These are phyloP conservation scores for Acanthurus leucopareius DNA, from an alignment of 2,797 vertebrate species.

Conservation along the genomic window DNA sequence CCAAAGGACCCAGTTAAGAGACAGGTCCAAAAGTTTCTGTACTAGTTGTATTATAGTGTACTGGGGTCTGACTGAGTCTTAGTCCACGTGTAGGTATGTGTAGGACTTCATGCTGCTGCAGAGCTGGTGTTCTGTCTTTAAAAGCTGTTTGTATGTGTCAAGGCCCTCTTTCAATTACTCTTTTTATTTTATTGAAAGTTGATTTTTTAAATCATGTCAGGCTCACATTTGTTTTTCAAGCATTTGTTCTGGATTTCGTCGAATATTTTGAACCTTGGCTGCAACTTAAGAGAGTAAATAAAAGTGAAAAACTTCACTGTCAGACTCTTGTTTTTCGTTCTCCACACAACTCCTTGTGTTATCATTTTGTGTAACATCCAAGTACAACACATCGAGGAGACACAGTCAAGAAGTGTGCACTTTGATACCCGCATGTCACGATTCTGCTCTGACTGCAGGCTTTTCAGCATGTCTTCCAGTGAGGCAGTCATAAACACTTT, in stretches of 20 bases:
- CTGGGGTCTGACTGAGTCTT: not conserved
- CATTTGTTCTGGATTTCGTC: not conserved
- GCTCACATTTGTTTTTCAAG: not conserved
- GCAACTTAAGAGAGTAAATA: not conserved
- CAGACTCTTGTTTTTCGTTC: not conserved
- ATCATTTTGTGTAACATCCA: not conserved
- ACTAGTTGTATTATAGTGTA: not conserved
- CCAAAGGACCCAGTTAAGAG: not conserved
- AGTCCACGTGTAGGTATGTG: not conserved
- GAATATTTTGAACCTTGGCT: not conserved
- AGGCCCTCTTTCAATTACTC: not conserved
- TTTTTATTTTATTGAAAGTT: not conserved
- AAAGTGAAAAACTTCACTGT: not conserved
- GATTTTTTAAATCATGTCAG: not conserved
- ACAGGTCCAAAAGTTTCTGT: not conserved
- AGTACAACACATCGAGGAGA: not conserved
- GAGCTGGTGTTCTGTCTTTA: not conserved
- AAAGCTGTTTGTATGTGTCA: not conserved
- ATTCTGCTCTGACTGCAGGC: too few relatives aligned
- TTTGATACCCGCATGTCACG: not conserved
- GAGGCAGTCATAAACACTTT: not conserved
- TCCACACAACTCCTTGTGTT: not conserved
- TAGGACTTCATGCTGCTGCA: not conserved
- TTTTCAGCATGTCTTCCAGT: not conserved
- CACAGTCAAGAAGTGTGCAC: not conserved